Evolutionary conservation across 1,140 invertebrate genomes (phyloP).

Genomic region (Dryas iulia): DNA sequence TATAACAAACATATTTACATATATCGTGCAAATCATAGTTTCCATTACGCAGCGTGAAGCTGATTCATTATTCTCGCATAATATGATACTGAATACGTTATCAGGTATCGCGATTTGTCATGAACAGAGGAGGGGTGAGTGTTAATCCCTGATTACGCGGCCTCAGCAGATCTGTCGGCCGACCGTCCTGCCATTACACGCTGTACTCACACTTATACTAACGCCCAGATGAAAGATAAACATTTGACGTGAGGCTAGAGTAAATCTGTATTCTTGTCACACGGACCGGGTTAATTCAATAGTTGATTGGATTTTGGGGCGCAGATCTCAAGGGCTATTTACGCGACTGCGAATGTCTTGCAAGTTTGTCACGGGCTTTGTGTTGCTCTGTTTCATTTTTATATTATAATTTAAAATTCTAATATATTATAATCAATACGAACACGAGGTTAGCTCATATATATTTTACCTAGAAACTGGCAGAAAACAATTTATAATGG

Average conservation of each 20-base stretch:
- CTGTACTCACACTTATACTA: slow-evolving; percentile 67
- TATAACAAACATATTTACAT: too few relatives aligned
- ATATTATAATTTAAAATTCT: neutral
- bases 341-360: slow-evolving; percentile 42
- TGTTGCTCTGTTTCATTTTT: neutral
- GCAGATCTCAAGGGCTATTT: slow-evolving; percentile 62
- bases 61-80: slow-evolving; percentile 20
- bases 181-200: slow-evolving; percentile 53
- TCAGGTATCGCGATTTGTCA: slow-evolving; percentile 27
- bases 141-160: slow-evolving; percentile 50
- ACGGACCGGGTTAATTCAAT: slow-evolving; percentile 76
- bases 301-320: slow-evolving; percentile 77
- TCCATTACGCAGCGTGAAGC: neutral
- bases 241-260: slow-evolving; percentile 74
- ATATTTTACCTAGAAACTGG: neutral
- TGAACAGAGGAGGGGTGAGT: slow-evolving; percentile 8
- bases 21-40: neutral
- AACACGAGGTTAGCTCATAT: neutral
- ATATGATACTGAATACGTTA: slow-evolving; percentile 12
- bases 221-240: slow-evolving; percentile 75
- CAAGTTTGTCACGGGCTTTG: neutral
- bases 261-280: slow-evolving; percentile 78
- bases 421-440: neutral
- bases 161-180: slow-evolving; percentile 46
- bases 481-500: slow-evolving; percentile 6